Conservation (phyloP, 2,797 vertebrate genomes). For the Spondyliosoma cantharus region DNA sequence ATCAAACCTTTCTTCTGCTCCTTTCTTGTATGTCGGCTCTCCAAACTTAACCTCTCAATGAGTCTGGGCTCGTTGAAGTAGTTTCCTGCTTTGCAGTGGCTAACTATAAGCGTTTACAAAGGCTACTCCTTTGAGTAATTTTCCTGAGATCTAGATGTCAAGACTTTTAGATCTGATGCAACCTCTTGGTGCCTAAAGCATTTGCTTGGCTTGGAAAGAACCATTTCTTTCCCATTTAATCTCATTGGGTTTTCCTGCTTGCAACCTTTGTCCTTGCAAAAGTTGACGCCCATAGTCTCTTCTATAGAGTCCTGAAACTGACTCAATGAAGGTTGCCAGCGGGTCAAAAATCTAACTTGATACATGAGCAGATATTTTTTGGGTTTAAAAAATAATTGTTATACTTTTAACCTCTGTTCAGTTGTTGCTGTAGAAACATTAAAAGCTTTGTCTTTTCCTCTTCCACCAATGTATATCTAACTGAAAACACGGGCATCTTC, state of each 20-base stretch:
- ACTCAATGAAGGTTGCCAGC: slow-evolving; percentile 15
- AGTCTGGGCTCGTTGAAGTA: slow-evolving; percentile 35
- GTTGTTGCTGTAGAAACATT: too few species aligned
- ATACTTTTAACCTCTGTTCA: too few species aligned
- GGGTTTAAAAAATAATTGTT: background rate
- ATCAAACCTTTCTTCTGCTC: slow-evolving; percentile 39
- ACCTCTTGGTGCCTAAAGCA: slow-evolving; percentile 9
- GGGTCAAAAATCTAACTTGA: slow-evolving; percentile 4
- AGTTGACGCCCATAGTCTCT: slow-evolving; percentile 4
- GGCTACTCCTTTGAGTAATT: background rate
- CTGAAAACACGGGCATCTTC: too few species aligned
- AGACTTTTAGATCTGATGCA: slow-evolving; percentile 28
- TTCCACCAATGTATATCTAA: too few species aligned
- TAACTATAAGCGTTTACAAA: slow-evolving; percentile 11
- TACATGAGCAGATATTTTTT: background rate
- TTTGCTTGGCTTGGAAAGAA: slow-evolving; percentile 43
- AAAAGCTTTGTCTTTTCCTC: too few species aligned
- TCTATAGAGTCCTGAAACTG: slow-evolving; percentile 17
- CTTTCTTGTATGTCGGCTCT: slow-evolving; percentile 20
- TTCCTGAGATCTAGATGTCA: slow-evolving; percentile 25
- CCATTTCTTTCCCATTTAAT: slow-evolving; percentile 43
- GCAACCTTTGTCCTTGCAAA: slow-evolving; percentile 45
- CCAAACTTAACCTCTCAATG: slow-evolving; percentile 27
- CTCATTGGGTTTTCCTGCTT: slow-evolving; percentile 52
- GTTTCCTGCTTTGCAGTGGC: slow-evolving; percentile 43